These are phyloP conservation scores for Microcebus jonahi DNA, from an alignment of 2,113 vertebrate genomes.

Conservation along the genomic window DNA sequence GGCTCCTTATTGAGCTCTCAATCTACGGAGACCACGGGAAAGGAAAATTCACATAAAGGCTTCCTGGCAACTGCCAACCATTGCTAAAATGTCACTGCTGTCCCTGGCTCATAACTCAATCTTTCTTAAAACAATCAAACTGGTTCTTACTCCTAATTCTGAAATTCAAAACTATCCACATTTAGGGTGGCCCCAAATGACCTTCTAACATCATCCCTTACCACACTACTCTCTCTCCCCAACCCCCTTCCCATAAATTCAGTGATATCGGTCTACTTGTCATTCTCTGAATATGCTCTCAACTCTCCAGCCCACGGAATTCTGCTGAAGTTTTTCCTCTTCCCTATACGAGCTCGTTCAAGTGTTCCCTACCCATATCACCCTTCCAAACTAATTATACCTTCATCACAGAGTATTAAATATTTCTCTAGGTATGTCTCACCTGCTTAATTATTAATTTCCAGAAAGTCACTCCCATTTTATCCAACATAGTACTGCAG, in stretches of 20 bases:
- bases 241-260: neutral
- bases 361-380: neutral
- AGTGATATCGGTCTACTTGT: neutral
- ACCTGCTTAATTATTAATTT: neutral
- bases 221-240: neutral
- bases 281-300: neutral
- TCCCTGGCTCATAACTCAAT: neutral
- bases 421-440: neutral
- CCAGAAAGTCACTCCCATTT: neutral
- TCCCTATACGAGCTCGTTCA: neutral
- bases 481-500: neutral
- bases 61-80: neutral
- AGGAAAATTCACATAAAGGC: neutral
- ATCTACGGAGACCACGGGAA: neutral
- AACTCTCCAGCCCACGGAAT: neutral
- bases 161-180: neutral
- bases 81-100: neutral
- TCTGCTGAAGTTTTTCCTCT: neutral
- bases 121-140: neutral
- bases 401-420: neutral
- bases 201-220: neutral
- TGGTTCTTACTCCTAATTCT: neutral
- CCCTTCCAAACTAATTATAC: neutral
- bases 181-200: neutral
- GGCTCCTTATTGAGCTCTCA: neutral